phyloP scores from a whole-genome alignment of 92 coral and sea anemone species.

The Chrysogorgia sp. region DNA sequence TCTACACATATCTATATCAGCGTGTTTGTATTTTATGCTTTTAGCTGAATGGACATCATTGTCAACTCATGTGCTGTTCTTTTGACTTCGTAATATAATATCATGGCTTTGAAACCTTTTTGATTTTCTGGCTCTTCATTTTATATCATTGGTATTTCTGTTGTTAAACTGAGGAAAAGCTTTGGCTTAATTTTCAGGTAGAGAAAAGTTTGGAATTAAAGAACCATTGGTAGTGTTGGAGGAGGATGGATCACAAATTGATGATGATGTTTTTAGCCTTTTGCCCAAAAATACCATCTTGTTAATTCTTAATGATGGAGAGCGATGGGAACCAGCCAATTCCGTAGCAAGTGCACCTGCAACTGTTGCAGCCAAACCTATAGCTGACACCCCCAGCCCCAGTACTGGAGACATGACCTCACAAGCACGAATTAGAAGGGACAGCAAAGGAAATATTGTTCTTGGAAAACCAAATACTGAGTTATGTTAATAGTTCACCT shows the following conservation, averaged over 20 bases:
- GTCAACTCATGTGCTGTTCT: no score
- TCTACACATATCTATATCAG: no score
- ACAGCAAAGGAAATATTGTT: slow-evolving; percentile 13
- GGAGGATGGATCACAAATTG: slow-evolving; percentile 40
- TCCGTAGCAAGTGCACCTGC: background rate
- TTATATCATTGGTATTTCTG: no score
- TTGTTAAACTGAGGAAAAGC: no score
- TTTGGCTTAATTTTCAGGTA: slow-evolving; percentile 2
- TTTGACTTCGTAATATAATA: no score
- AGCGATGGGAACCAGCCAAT: slow-evolving; percentile 32
- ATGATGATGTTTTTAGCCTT: slow-evolving; percentile 31
- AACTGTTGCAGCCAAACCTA: background rate
- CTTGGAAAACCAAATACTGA: slow-evolving; percentile 27
- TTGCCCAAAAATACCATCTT: slow-evolving; percentile 19
- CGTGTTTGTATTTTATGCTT: no score
- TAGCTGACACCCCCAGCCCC: background rate
- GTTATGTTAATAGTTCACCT: slow-evolving; percentile 13
- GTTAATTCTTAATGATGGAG: slow-evolving; percentile 21
- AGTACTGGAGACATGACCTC: slow-evolving; percentile 13
- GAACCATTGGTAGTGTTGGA: slow-evolving; percentile 32
- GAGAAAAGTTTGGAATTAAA: slow-evolving; percentile 11
- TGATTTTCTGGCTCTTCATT: no score
- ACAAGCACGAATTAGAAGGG: slow-evolving; percentile 4
- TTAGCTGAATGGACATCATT: no score
- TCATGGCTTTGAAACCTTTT: no score